A percentile compares a stretch with the other conserved stretches of the same genome.
These are phyloP conservation scores for Drosophila suboccidentalis DNA, from an alignment of 2,888 invertebrate species.

Conservation along the genomic window DNA sequence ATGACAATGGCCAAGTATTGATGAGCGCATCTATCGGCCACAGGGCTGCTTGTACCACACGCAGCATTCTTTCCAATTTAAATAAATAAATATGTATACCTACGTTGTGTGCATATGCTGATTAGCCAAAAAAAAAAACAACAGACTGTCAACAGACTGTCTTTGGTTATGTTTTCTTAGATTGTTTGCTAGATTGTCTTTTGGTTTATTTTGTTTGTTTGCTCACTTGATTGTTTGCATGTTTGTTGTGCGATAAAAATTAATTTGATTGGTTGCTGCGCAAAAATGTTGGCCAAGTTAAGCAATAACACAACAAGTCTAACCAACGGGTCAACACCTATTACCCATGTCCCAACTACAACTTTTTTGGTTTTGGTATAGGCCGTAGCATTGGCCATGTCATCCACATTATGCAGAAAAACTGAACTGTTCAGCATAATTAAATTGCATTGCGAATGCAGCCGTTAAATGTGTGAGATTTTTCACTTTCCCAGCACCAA, in stretches of 20 bases:
- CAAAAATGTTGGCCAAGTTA: constrained; percentile 32
- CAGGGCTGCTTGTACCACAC: constrained; percentile 22
- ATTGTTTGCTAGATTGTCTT: constrained; percentile 32
- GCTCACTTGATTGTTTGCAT: constrained; percentile 20
- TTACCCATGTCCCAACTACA: background rate
- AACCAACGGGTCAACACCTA: background rate
- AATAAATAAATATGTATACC: constrained; percentile 29
- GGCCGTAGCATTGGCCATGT: constrained; percentile 15
- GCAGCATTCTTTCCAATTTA: constrained; percentile 34
- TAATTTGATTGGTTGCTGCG: constrained; percentile 36
- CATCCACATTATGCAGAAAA: constrained; percentile 31
- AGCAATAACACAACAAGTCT: background rate
- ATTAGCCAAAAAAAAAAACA: constrained; percentile 31
- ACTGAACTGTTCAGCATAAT: constrained; percentile 37
- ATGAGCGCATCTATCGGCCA: background rate
- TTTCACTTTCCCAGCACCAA: constrained; percentile 58
- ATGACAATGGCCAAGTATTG: constrained; percentile 7
- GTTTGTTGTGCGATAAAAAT: constrained; percentile 21
- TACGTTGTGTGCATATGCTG: constrained; percentile 40
- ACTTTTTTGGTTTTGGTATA: background rate
- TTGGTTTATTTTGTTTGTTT: constrained; percentile 19
- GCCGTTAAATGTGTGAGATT: constrained; percentile 51
- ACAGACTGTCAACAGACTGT: constrained; percentile 3
- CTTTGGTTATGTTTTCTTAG: constrained; percentile 3
- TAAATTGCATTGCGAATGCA: constrained; percentile 44